Evolutionary conservation across 1,140 invertebrate species (phyloP).

Genomic region (Choristoneura fumiferana): DNA sequence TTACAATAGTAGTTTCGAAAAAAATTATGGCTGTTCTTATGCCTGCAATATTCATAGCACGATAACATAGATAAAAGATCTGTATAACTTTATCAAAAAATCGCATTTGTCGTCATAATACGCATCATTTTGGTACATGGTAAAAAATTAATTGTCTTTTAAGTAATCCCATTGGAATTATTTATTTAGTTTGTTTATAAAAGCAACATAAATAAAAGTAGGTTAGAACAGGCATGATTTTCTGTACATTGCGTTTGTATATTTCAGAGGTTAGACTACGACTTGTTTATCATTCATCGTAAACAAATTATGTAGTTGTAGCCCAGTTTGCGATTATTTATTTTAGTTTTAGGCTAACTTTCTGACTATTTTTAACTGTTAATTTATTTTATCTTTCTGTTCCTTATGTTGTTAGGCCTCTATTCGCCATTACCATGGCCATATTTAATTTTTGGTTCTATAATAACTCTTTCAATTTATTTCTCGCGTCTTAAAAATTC

Average conservation of each 20-base stretch:
- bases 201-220: constrained; percentile 7
- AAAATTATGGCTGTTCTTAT: neutral
- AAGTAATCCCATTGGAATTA: constrained; percentile 1
- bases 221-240: constrained; percentile 31
- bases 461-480: too few relatives aligned
- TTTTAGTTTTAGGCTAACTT: constrained; percentile 5
- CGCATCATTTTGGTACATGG: too few relatives aligned
- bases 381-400: too few relatives aligned
- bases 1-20: too few relatives aligned
- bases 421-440: too few relatives aligned
- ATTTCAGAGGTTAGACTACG: constrained; percentile 30
- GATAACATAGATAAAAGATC: too few relatives aligned
- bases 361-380: neutral
- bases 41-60: too few relatives aligned
- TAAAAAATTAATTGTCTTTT: neutral
- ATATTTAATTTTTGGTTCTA: too few relatives aligned
- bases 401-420: too few relatives aligned
- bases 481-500: too few relatives aligned
- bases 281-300: constrained; percentile 31
- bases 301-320: constrained; percentile 41
- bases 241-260: constrained; percentile 35
- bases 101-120: too few relatives aligned
- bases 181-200: constrained; percentile 2
- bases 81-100: too few relatives aligned
- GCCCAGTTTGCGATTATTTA: constrained; percentile 20